phyloP scores from a whole-genome alignment of 2,113 vertebrate genomes.

The Siniperca knerii region DNA sequence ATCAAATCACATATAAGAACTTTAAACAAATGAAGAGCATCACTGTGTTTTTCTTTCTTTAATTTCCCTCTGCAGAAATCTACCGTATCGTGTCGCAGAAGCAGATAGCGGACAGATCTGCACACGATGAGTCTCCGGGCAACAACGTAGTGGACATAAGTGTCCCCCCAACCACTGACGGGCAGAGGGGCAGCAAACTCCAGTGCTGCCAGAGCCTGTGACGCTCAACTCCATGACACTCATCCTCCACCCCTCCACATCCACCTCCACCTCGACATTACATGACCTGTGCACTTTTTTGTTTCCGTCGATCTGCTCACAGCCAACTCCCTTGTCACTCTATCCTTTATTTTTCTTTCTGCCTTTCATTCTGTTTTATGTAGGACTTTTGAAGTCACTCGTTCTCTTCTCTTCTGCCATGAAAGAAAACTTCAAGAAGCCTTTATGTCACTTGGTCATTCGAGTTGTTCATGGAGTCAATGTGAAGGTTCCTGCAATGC shows the following conservation, averaged over 20 bases:
- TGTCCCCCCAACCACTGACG: constrained; percentile 94
- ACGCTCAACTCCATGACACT: constrained; percentile 74
- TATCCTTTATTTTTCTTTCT: constrained; percentile 61
- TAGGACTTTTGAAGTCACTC: constrained; percentile 66
- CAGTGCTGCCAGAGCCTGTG: constrained; percentile 99
- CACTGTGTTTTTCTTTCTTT: background rate
- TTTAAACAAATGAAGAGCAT: background rate
- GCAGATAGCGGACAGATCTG: constrained; percentile 94
- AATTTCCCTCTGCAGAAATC: constrained; percentile 87
- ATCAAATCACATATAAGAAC: background rate
- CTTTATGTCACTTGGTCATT: constrained; percentile 63
- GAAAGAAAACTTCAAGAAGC: constrained; percentile 66
- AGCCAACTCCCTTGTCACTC: constrained; percentile 73
- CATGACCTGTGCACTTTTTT: constrained; percentile 73
- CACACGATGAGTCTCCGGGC: constrained; percentile 95
- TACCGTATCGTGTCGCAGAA: constrained; percentile 98
- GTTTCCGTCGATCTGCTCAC: constrained; percentile 66
- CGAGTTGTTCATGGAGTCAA: constrained; percentile 43
- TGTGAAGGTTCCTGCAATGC: constrained; percentile 65
- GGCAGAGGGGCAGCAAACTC: constrained; percentile 95
- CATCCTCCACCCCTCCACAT: constrained; percentile 35
- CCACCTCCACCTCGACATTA: constrained; percentile 54
- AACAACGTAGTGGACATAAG: constrained; percentile 99
- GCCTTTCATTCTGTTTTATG: constrained; percentile 69
- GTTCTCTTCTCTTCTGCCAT: constrained; percentile 70